Evolutionary conservation across 2,797 vertebrate genomes (phyloP), one percentile per base, ranked within the genome.

Genomic region (Sebastes kiyomatsui): DNA sequence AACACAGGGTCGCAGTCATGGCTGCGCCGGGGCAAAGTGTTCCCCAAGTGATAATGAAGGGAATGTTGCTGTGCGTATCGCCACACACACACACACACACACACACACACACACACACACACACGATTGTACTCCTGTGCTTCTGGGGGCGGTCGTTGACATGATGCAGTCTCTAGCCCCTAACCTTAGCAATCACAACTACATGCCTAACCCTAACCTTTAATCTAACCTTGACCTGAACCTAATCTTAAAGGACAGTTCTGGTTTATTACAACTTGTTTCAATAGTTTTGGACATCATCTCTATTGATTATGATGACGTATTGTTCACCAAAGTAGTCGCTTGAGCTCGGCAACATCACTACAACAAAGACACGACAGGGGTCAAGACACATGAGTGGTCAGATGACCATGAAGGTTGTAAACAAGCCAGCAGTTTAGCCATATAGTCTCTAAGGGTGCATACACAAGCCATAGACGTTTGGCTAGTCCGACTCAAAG

Each of bases 41-140:
- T 93, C 93, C 92, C 90, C 67, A 59, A 90, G 88, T 90, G 90
- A 89, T 82, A 91, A 87, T 91, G 88, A 94, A 92, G 88, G 73
- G 75, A 89, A 86, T 86, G 81, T 79, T 81, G 79, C 60, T 54
- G 71, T 2, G 55, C 69, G 56, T 67, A 68, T 69, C 62, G 20
- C 33, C 23, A 2, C 67, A 28, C 68, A 49, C 27, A 35, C 64
- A 59, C 56, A 42, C 58, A 78, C 64, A 35, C 33, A 35, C 33
- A 33, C 23, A 23, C 23, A 69, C 77, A 56, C 58, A 67, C 58
- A 77, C 33, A 32, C 30, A 32, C 32, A 35, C 33, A 35, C 33
- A 35, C 33, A 35, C 10, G 3, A 42, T 66, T 77, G 65, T 52
- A 49, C 72, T 58, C 27, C 27, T 73, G 46, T 49, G 49, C 54